Evolutionary conservation across 2,797 vertebrate genomes (phyloP).

Genomic region (Labeo calbasu): DNA sequence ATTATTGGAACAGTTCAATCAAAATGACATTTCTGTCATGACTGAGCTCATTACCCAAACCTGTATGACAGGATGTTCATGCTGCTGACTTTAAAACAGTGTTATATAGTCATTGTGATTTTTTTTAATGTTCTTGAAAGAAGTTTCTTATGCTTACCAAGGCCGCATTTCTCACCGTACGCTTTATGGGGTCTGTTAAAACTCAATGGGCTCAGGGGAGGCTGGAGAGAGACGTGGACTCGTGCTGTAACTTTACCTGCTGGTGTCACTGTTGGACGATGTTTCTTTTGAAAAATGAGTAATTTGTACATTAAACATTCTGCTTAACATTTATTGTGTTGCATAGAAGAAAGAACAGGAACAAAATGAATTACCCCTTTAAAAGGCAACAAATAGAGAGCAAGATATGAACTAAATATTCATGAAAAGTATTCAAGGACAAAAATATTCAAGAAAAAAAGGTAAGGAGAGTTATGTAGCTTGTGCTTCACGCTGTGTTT

Average conservation of each 20-base stretch:
- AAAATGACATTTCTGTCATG: neutral
- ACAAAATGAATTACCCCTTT: neutral
- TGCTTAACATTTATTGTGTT: neutral
- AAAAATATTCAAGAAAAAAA: neutral
- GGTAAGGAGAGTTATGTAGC: neutral
- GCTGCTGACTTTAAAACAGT: neutral
- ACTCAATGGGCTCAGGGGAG: no score
- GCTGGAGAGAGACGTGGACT: no score
- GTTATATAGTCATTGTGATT: no score
- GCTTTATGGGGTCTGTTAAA: no score
- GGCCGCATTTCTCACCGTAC: no score
- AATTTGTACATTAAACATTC: neutral
- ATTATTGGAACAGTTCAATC: neutral
- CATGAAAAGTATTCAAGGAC: no score
- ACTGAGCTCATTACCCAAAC: neutral
- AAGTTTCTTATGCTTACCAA: no score
- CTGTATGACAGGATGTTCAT: neutral
- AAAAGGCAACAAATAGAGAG: neutral
- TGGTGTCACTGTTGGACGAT: no score
- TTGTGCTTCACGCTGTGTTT: conserved; percentile 3
- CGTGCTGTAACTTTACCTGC: no score
- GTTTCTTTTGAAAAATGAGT: no score
- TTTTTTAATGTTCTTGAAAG: no score
- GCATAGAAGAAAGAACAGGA: neutral
- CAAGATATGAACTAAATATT: neutral